Conservation (phyloP, 92 coral and sea anemone genomes). For the Parazoanthus atlanticus region DNA sequence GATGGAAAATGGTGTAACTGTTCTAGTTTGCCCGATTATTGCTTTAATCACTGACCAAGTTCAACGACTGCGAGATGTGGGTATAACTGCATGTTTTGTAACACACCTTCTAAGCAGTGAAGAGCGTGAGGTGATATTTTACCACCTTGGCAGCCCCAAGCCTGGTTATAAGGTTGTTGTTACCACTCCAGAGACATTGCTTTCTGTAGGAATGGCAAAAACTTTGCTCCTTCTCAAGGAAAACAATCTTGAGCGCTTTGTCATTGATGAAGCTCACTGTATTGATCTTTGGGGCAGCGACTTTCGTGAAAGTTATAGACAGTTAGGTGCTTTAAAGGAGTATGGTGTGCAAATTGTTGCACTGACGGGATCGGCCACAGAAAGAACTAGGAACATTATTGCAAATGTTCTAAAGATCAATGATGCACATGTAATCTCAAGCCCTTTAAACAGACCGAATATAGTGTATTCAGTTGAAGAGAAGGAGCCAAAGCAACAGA, state of each 20-base stretch:
- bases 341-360: not conserved
- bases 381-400: too few relatives aligned
- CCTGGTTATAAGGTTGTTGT: not conserved
- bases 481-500: too few relatives aligned
- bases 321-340: not conserved
- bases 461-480: too few relatives aligned
- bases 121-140: not conserved
- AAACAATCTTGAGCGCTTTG: not conserved
- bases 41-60: slow-evolving; percentile 9
- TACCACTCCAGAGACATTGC: not conserved
- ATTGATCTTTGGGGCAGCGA: not conserved
- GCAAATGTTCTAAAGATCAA: too few relatives aligned
- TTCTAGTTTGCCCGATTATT: not conserved
- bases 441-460: too few relatives aligned
- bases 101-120: not conserved
- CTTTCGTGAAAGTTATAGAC: not conserved
- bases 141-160: not conserved
- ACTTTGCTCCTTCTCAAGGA: not conserved
- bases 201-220: not conserved
- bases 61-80: not conserved
- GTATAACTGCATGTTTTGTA: not conserved
- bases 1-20: not conserved
- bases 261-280: slow-evolving; percentile 1
- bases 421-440: too few relatives aligned
- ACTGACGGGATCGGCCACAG: too few relatives aligned